phyloP scores from a whole-genome alignment of 2,797 vertebrate genomes.

The Tokudaia muenninki region DNA sequence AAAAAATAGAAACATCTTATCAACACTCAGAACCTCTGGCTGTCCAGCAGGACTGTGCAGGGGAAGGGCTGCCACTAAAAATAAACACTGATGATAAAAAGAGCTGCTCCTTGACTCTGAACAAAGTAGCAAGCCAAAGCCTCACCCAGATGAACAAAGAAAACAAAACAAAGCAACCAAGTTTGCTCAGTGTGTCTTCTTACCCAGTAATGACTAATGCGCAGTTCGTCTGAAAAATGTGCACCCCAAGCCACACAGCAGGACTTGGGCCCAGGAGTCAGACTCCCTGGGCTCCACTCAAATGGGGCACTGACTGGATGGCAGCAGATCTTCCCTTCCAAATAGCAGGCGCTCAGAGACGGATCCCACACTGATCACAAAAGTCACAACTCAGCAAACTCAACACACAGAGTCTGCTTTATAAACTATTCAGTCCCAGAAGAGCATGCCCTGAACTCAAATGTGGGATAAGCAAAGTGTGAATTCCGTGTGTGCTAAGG shows the following conservation, averaged over 20 bases:
- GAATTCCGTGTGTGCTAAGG: not conserved
- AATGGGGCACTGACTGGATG: not conserved
- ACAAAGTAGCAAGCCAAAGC: conserved; percentile 36
- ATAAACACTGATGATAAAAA: conserved; percentile 63
- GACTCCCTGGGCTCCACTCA: not conserved
- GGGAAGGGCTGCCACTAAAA: conserved; percentile 17
- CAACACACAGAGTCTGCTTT: not conserved
- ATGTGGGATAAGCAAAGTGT: not conserved
- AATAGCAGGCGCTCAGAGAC: not conserved
- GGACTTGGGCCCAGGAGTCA: not conserved
- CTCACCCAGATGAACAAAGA: not conserved
- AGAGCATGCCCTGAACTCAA: not conserved
- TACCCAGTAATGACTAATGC: not conserved
- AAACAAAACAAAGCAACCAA: not conserved
- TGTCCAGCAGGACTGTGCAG: not conserved
- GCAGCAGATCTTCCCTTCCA: not conserved
- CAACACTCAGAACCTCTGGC: not conserved
- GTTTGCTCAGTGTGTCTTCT: not conserved
- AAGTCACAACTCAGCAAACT: not conserved
- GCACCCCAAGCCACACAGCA: not conserved
- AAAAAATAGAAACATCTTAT: conserved; percentile 60
- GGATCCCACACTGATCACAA: not conserved
- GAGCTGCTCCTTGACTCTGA: conserved; percentile 35
- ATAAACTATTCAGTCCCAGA: not conserved
- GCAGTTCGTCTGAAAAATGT: not conserved